Evolutionary conservation across 2,888 invertebrate genomes (phyloP), one percentile per base, ranked within the genome.

Genomic region (Sarcophaga rosellei): DNA sequence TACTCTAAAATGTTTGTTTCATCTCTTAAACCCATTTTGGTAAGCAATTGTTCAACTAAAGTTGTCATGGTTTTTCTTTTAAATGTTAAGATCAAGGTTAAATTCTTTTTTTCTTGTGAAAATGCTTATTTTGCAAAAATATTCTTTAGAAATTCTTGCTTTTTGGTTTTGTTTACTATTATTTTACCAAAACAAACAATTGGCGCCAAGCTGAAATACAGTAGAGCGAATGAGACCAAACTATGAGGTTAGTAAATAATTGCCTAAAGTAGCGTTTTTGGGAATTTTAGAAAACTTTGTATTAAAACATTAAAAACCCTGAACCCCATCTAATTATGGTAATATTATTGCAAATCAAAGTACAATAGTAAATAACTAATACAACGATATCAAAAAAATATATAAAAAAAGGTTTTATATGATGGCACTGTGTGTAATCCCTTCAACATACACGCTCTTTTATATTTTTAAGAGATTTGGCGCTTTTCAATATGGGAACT

Each of bases 1-100:
- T 89, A 93, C 93, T 89, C 91, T 5, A 90, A 17, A 10, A 92
- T 82, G 45, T 88, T 90, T 0, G 91, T 89, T 74, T 93, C 92
- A 81, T 91, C 90, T 5, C 73, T 78, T 6, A 92, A 88, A 0
- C 93, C 93, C 90, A 93, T 89, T 89, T 93, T 93, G 0, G 88
- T 87, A 53, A 92, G 87, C 47, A 92, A 66, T 85, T 93, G 93
- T 57, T 90, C 91, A 44, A 91, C 89, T 76, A 93, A 88, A 47
- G 91, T 90, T 0, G 89, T 88, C 92, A 92, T 92, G 76, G 66
- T 80, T 78, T 45, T 3, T 65, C 4, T 47, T 72, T 23, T 35
- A 70, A 70, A 44, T 63, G 17, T 66, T 23, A 65, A 61, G 57
- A 68, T 61, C 76, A 82, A 78, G 59, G 72, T 85, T 45, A 21